phyloP scores from a whole-genome alignment of 2,888 invertebrate species.

The Dorcus hopei region DNA sequence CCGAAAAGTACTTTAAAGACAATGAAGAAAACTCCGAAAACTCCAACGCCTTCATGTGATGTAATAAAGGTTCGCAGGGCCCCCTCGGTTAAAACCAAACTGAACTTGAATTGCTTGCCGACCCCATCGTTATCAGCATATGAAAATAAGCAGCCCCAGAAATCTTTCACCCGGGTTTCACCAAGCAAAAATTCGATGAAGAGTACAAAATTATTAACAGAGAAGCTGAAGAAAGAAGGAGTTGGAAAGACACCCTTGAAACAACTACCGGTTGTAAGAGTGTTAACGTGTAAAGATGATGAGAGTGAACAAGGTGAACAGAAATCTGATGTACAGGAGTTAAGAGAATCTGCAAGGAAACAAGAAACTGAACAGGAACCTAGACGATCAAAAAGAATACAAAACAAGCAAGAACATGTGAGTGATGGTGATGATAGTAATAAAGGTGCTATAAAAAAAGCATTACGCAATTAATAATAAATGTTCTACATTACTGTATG shows the following conservation, averaged over 20 bases:
- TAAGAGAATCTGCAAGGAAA: slow-evolving; percentile 2
- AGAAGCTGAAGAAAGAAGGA: slow-evolving; percentile 2
- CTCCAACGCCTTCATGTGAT: neutral
- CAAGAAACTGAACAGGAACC: neutral
- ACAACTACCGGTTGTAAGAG: slow-evolving; percentile 3
- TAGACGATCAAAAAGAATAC: neutral
- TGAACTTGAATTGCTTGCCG: too few species aligned
- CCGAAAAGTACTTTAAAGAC: too few species aligned
- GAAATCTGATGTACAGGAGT: neutral
- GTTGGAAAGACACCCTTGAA: neutral
- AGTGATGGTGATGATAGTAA: slow-evolving; percentile 1
- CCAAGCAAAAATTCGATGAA: neutral
- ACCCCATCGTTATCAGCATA: too few species aligned
- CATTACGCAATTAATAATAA: neutral
- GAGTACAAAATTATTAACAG: slow-evolving; percentile 5
- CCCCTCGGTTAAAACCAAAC: too few species aligned
- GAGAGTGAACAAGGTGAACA: neutral
- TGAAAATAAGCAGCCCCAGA: too few species aligned
- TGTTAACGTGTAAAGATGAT: neutral
- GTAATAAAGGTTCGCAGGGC: too few species aligned
- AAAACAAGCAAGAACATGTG: neutral
- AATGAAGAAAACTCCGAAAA: slow-evolving; percentile 2
- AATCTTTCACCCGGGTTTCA: neutral
- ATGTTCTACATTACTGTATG: too few species aligned
- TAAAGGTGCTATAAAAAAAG: slow-evolving; percentile 13